Evolutionary conservation across 2,797 vertebrate species (phyloP).

Genomic region (Tangara arthus): DNA sequence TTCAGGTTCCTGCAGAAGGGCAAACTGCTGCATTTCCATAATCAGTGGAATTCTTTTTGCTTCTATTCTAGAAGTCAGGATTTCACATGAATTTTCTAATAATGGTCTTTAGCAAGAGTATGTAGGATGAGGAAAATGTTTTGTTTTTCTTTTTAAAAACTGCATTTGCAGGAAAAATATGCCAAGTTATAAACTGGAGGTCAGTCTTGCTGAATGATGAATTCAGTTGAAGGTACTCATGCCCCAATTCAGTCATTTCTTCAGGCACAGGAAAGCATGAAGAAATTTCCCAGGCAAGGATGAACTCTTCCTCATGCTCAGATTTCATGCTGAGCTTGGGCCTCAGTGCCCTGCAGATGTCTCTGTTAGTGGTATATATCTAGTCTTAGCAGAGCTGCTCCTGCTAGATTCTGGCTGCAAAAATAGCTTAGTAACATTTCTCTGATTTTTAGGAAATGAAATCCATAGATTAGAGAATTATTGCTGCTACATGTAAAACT

Average conservation of each 20-base stretch:
- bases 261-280: not conserved
- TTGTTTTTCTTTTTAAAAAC: not conserved
- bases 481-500: not conserved
- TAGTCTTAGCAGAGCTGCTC: not conserved
- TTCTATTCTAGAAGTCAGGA: not conserved
- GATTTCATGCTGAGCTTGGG: not conserved
- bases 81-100: not conserved
- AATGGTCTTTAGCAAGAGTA: not conserved
- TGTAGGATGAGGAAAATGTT: not conserved
- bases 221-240: not conserved
- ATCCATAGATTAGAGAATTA: not conserved
- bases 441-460: not conserved
- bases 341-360: not conserved
- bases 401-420: not conserved
- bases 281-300: not conserved
- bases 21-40: not conserved
- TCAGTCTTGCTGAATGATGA: not conserved
- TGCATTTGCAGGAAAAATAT: not conserved
- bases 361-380: not conserved
- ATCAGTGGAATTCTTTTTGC: not conserved
- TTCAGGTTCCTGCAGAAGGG: not conserved
- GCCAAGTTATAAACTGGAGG: not conserved
- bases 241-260: not conserved
- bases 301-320: not conserved
- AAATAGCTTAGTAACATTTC: not conserved